Base-by-base conservation (phyloP, 2,113 vertebrate species). In the Pelmatolapia mariae region DNA sequence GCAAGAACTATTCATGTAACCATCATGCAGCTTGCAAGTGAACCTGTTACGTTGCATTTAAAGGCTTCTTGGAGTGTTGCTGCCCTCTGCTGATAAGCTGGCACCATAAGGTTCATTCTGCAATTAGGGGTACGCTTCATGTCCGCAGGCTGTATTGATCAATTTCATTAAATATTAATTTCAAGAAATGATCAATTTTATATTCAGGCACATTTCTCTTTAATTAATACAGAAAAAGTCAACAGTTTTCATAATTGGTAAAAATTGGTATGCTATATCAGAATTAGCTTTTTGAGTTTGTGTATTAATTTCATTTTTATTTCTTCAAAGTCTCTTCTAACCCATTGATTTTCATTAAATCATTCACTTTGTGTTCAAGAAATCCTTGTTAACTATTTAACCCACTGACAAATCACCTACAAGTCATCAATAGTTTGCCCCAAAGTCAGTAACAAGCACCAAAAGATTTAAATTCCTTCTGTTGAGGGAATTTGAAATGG, bases 31-130 rank as follows among this genome's bases (percentile, higher is more conserved):
- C 13, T 11, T 43, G 11, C 9, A 76, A 19, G 71, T 71, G 33
- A 84, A 52, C 26, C 18, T 19, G 73, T 66, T 31, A 59, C 18
- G 26, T 45, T 6, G 57, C 4, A 18, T 50, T 12, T 26, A 56
- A 38, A 38, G 15, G 10, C 9, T 86, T 5, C 12, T 33, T 16
- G 38, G 56, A 24, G 36, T 54, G 16, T 11, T 89, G 81, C 84
- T 89, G 87, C 91, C 89, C 89, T 82, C 92, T 93, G 83, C 56
- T 94, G 94, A 87, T 85, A 33, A 87, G 2, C 16, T 15, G 33
- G 54, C 6, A 76, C 24, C 40, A 47, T 76, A 45, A 73, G 24
- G 43, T 29, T 19, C 43, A 29, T 76, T 76, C 43, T 50, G 16
- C 36, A 73, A 45, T 73, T 73, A 45, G n/a, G 38, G n/a, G n/a